phyloP scores from a whole-genome alignment of 2,797 vertebrate species.

The Taenioides sp. region DNA sequence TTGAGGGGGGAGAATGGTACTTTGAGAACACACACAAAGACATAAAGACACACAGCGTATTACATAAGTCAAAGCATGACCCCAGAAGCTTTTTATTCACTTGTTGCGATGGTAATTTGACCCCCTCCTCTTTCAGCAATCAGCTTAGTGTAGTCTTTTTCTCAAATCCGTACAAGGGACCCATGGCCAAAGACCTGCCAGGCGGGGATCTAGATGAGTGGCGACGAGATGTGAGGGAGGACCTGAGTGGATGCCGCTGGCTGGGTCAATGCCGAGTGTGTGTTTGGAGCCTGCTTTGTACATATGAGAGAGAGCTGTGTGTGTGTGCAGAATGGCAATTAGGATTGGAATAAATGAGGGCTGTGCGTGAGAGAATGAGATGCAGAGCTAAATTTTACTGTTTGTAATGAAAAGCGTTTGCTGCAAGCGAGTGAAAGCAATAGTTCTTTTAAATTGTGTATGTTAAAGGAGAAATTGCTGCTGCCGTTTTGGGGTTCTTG shows the following conservation, averaged over 20 bases:
- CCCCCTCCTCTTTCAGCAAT: constrained; percentile 64
- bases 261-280: constrained; percentile 36
- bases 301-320: constrained; percentile 5
- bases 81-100: constrained; percentile 64
- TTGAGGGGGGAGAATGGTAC: constrained; percentile 46
- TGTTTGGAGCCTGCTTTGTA: constrained; percentile 19
- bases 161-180: constrained; percentile 69
- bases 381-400: constrained; percentile 2
- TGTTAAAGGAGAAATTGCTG: background rate
- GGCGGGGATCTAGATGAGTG: constrained; percentile 55
- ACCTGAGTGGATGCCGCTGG: constrained; percentile 33
- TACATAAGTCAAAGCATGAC: constrained; percentile 73
- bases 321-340: constrained; percentile 40
- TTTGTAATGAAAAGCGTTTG: constrained; percentile 16
- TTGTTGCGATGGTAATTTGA: constrained; percentile 71
- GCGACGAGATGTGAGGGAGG: constrained; percentile 41
- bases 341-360: constrained; percentile 14
- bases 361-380: constrained; percentile 6
- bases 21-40: constrained; percentile 48
- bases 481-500: background rate
- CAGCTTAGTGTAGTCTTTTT: constrained; percentile 74
- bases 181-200: constrained; percentile 52
- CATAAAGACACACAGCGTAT: constrained; percentile 45
- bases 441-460: constrained; percentile 12
- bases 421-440: constrained; percentile 6